Evolutionary conservation across 2,888 invertebrate species (phyloP).

Genomic region (Amiota mariae): DNA sequence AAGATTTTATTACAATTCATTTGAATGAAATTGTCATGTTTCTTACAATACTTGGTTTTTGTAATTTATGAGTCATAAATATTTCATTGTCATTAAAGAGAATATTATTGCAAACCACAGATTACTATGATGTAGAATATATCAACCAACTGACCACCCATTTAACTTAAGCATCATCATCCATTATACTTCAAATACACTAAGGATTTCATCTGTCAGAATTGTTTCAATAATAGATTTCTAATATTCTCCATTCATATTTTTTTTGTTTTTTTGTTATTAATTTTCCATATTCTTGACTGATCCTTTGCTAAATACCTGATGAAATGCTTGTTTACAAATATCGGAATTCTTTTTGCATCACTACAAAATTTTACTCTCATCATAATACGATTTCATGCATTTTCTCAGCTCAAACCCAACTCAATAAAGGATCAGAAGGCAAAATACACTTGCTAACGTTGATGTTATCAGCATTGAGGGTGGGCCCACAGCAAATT

Average conservation of each 20-base stretch:
- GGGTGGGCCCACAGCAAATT: slow-evolving; percentile 65
- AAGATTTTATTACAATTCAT: neutral
- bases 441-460: slow-evolving; percentile 37
- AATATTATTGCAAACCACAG: neutral
- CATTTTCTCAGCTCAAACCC: slow-evolving; percentile 55
- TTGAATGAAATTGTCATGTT: too few relatives aligned
- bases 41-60: slow-evolving; percentile 13
- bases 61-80: slow-evolving; percentile 26
- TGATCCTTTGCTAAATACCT: slow-evolving; percentile 60
- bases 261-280: neutral
- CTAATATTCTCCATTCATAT: slow-evolving; percentile 3
- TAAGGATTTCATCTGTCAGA: slow-evolving; percentile 2
- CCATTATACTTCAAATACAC: slow-evolving; percentile 2
- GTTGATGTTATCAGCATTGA: slow-evolving; percentile 58
- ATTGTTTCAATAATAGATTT: neutral
- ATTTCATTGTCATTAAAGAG: neutral
- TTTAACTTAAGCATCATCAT: slow-evolving; percentile 1
- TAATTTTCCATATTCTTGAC: slow-evolving; percentile 47
- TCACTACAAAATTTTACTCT: neutral
- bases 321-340: slow-evolving; percentile 57
- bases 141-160: neutral
- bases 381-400: slow-evolving; percentile 5
- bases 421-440: neutral
- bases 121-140: neutral
- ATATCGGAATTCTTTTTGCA: slow-evolving; percentile 29